Evolutionary conservation across 2,888 invertebrate species (phyloP).

Genomic region (Caenorhabditis parvicauda): DNA sequence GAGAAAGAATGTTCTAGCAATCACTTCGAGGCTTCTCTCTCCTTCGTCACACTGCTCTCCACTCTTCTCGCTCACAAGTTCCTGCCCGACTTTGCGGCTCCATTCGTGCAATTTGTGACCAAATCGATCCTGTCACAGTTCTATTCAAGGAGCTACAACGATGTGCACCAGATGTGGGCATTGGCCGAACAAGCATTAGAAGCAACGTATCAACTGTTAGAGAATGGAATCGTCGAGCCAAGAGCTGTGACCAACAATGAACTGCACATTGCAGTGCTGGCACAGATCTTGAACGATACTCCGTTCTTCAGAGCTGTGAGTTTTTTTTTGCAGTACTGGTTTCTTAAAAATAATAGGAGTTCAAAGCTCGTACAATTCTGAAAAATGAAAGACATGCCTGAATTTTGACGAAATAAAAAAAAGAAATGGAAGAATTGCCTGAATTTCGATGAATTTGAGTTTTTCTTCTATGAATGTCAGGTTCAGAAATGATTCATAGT

Average conservation of each 20-base stretch:
- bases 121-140: constrained; percentile 48
- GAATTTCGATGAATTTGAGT: too few species aligned
- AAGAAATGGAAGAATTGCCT: too few species aligned
- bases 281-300: constrained; percentile 54
- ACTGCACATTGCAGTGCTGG: constrained; percentile 35
- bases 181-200: constrained; percentile 43
- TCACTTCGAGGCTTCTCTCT: constrained; percentile 47
- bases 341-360: too few species aligned
- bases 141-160: constrained; percentile 42
- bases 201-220: constrained; percentile 43
- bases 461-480: too few species aligned
- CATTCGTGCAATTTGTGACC: constrained; percentile 46
- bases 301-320: constrained; percentile 39
- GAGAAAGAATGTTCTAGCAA: constrained; percentile 45
- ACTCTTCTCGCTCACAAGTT: constrained; percentile 38
- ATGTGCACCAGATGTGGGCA: constrained; percentile 54
- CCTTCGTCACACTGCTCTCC: constrained; percentile 42
- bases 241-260: constrained; percentile 35
- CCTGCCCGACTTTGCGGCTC: constrained; percentile 32
- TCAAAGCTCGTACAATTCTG: too few species aligned
- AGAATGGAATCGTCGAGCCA: constrained; percentile 47
- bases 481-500: too few species aligned
- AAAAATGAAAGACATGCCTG: too few species aligned
- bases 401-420: too few species aligned
- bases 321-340: too few species aligned